Base-by-base conservation (phyloP, 2,797 vertebrate species). In the Hapalemur alaotrensis region DNA sequence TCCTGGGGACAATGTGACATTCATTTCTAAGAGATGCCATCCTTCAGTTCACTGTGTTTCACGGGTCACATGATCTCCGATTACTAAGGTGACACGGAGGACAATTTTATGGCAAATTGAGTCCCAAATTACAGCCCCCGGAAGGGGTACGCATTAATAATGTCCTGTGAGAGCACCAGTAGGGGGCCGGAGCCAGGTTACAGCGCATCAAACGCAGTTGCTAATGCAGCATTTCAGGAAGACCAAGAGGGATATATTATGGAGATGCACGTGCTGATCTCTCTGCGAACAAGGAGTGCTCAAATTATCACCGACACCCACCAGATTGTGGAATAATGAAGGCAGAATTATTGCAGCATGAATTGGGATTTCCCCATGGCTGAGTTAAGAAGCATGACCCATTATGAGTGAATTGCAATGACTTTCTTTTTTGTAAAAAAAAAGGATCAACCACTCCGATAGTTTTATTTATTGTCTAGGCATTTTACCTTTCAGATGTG, bases 101-200 rank as follows among this genome's bases (percentile, higher is more conserved):
- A 96, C 96, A 97, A 97, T 98, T 98, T 97, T 97, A 97, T 97
- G 97, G 97, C 95, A 97, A 96, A 98, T 97, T 97, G 94, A 97
- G 81, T 97, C 83, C 93, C 97, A 97, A 96, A 98, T 97, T 97
- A 94, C 89, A 97, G 96, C 54, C 96, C 97, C 96, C 4, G 35
- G 35, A 78, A 94, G 98, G 95, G 69, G 54, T 69, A 30, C 0
- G 0, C 82, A 83, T 97, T 97, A 93, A 94, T 93, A 94, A 97
- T 70, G 89, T 83, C 57, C 92, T 13, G 8, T 61, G 61, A 94
- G 93, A 95, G 85, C 76, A 5, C 89, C 89, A 50, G 90, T 75
- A 67, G 95, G 97, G 89, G 75, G 65, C 73, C 85, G 70, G 70
- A 63, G 35, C 63, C 13, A 9, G 73, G 95, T 93, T 92, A 35